Evolutionary conservation across 2,113 vertebrate genomes (phyloP).

Genomic region (Synchiropus splendidus): DNA sequence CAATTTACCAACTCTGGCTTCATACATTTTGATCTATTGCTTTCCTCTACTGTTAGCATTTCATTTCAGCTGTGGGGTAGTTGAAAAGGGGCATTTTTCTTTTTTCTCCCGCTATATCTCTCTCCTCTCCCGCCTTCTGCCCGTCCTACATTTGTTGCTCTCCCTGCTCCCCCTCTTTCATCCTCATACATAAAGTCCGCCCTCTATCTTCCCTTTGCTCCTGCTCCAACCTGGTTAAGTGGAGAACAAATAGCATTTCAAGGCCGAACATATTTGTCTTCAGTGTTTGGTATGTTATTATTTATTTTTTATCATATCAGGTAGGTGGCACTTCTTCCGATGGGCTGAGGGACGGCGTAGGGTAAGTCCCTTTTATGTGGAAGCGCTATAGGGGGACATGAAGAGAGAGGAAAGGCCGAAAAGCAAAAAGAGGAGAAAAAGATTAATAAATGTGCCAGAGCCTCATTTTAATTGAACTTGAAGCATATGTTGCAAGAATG

Average conservation of each 20-base stretch:
- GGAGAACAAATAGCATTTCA: slow-evolving; percentile 62
- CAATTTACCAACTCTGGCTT: slow-evolving; percentile 63
- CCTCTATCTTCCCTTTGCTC: slow-evolving; percentile 16
- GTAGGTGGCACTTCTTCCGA: slow-evolving; percentile 61
- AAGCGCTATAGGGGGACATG: slow-evolving; percentile 37
- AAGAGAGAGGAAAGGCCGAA: slow-evolving; percentile 31
- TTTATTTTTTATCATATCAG: slow-evolving; percentile 14
- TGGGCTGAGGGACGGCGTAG: slow-evolving; percentile 66
- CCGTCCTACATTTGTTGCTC: slow-evolving; percentile 24
- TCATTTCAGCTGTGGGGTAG: slow-evolving; percentile 58
- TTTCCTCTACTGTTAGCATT: slow-evolving; percentile 59
- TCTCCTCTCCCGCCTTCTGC: slow-evolving; percentile 32
- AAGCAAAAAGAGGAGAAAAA: slow-evolving; percentile 62
- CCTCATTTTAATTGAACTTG: slow-evolving; percentile 95
- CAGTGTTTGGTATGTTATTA: slow-evolving; percentile 52
- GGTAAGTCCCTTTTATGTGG: slow-evolving; percentile 69
- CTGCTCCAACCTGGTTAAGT: slow-evolving; percentile 56
- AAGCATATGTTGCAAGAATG: slow-evolving; percentile 91
- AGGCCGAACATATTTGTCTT: slow-evolving; percentile 68
- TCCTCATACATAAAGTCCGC: slow-evolving; percentile 23
- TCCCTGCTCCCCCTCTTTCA: slow-evolving; percentile 14
- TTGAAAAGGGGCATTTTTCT: slow-evolving; percentile 56
- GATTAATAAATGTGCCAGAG: slow-evolving; percentile 95
- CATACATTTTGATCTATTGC: slow-evolving; percentile 65
- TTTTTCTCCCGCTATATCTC: slow-evolving; percentile 51